Conservation (phyloP, 2,888 invertebrate species). For the Clitarchus hookeri region DNA sequence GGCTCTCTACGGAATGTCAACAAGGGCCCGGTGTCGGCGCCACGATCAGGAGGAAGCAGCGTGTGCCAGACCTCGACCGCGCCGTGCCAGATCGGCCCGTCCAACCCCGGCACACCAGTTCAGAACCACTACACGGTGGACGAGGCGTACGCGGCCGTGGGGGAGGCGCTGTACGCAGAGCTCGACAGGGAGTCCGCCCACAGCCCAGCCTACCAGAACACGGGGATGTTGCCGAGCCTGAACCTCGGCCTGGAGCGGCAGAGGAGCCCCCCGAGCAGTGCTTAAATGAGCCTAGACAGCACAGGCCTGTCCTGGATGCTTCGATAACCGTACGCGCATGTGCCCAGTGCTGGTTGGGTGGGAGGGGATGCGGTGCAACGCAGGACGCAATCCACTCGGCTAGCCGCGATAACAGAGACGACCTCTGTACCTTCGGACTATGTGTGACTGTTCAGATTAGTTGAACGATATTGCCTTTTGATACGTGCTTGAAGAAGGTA, state of each 20-base stretch:
- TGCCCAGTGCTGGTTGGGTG: constrained; percentile 31
- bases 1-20: too few relatives aligned
- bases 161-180: constrained; percentile 71
- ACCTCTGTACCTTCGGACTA: constrained; percentile 64
- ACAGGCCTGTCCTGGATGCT: constrained; percentile 65
- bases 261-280: too few relatives aligned
- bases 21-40: too few relatives aligned
- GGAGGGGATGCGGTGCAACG: constrained; percentile 28
- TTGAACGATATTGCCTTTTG: too few relatives aligned
- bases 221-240: constrained; percentile 64
- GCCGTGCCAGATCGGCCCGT: constrained; percentile 23
- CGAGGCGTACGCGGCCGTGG: constrained; percentile 61
- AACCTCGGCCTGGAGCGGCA: too few relatives aligned
- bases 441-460: too few relatives aligned
- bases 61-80: constrained; percentile 38
- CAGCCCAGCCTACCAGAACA: constrained; percentile 71
- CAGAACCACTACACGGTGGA: constrained; percentile 77
- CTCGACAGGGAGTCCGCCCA: constrained; percentile 63
- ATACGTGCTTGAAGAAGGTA: too few relatives aligned
- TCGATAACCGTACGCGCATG: constrained; percentile 52
- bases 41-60: constrained; percentile 35
- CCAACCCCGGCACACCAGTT: constrained; percentile 58
- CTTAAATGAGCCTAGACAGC: constrained; percentile 68
- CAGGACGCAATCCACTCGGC: constrained; percentile 47
- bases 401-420: constrained; percentile 64